Evolutionary conservation across 2,888 invertebrate genomes (phyloP).

Genomic region (Ectobius pallidus): DNA sequence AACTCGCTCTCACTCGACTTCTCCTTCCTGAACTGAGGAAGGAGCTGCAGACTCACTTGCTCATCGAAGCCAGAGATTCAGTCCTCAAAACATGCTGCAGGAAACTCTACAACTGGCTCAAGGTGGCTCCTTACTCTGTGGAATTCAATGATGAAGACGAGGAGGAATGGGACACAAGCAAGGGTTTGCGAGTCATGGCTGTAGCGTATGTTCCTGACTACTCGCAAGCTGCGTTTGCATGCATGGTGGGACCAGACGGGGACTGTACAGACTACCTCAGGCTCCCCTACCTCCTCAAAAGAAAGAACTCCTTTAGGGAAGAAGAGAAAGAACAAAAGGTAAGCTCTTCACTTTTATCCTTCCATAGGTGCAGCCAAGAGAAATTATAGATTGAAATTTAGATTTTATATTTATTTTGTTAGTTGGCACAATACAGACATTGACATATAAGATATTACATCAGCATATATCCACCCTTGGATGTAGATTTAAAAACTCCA

Average conservation of each 20-base stretch:
- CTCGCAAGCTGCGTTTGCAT: constrained; percentile 85
- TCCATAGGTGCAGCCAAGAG: no score
- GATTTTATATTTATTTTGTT: no score
- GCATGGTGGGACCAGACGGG: constrained; percentile 85
- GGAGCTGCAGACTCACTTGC: constrained; percentile 79
- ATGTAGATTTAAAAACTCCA: no score
- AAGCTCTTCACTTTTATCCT: no score
- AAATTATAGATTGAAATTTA: no score
- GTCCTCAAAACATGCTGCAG: constrained; percentile 84
- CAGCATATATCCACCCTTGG: no score
- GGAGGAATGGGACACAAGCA: constrained; percentile 87
- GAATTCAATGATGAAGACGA: constrained; percentile 83
- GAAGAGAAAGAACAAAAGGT: constrained; percentile 70
- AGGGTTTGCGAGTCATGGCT: constrained; percentile 85
- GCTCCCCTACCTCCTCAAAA: constrained; percentile 82
- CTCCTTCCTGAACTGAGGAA: constrained; percentile 88
- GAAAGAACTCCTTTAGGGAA: constrained; percentile 73
- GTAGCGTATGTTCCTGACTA: constrained; percentile 87
- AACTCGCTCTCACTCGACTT: constrained; percentile 84
- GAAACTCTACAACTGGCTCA: constrained; percentile 89
- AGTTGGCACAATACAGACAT: no score
- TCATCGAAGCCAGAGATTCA: constrained; percentile 87
- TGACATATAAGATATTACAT: no score
- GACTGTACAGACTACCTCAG: constrained; percentile 91
- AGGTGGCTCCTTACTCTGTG: constrained; percentile 81